Base-by-base conservation (phyloP, 2,888 invertebrate genomes). In the Eupithecia pulchellata region DNA sequence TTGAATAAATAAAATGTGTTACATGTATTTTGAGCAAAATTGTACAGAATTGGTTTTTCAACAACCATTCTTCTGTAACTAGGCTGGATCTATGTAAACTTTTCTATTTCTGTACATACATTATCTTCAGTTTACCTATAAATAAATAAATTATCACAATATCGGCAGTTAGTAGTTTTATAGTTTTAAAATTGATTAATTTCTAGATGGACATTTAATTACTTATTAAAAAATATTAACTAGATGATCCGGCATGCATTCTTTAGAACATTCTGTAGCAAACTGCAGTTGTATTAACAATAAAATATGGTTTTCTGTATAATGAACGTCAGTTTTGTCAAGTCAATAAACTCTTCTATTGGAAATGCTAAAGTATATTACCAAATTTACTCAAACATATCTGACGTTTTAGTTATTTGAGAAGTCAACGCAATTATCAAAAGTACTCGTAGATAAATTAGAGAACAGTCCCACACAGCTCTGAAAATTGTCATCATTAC, bases 131-230 rank as follows among this genome's bases (percentile, higher is more conserved):
- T 72, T 72, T 67, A 72, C 64, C 72, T 75, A 75, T 72, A 64
- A 74, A 69, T 73, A 71, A 80, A 78, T 72, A 29, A 75, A 76
- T 77, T 82, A 81, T 82, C 80, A 81, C 79, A 87, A 79, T 78
- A 69, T 77, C 80, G 84, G 85, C 85, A 85, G 87, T 86, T 83
- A 77, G 70, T 76, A 52, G 20, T 47, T 20, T 20, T n/a, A 9
- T 20, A 47, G 42, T 63, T 62, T 58, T 74, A 68, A 71, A 76
- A 75, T 75, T 73, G 74, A 66, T 39, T 9, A 29, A 52, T 75
- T 72, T 75, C 77, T 72, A 72, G 58, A 65, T 66, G 74, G 75
- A 74, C 66, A 29, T 62, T 32, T 61, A n/a, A 17, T 29, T 52
- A 64, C 42, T 11, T 8, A 64, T 9, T 1, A 13, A 30, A 47